These are phyloP conservation scores for Glareola pratincola DNA, from an alignment of 2,113 vertebrate species.

Conservation along the genomic window DNA sequence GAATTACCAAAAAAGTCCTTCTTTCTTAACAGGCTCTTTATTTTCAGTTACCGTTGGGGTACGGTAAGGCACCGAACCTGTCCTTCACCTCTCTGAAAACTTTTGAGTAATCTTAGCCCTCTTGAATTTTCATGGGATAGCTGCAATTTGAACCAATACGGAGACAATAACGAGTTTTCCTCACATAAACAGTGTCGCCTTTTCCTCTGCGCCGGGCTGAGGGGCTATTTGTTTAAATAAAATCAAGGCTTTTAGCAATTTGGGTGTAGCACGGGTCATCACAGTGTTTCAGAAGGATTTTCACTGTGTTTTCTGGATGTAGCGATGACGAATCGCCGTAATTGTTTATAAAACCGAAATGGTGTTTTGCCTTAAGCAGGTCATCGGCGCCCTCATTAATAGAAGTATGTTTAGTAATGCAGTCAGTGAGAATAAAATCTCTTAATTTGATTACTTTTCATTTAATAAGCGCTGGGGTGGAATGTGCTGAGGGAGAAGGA, in stretches of 20 bases:
- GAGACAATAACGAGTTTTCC: neutral
- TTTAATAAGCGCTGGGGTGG: neutral
- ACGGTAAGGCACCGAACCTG: too few species aligned
- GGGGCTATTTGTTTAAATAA: neutral
- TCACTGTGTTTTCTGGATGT: neutral
- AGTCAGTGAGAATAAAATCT: neutral
- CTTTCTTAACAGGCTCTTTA: neutral
- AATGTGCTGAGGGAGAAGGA: too few species aligned
- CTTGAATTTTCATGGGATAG: neutral
- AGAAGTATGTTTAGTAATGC: accelerated
- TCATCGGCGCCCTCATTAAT: neutral
- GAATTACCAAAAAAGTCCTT: neutral
- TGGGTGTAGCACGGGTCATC: neutral
- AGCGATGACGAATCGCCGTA: too few species aligned
- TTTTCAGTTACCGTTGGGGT: accelerated
- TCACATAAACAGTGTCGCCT: accelerated
- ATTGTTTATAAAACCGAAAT: neutral
- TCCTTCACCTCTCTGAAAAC: neutral
- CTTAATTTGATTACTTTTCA: neutral
- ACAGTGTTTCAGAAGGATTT: accelerated
- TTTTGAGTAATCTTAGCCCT: too few species aligned
- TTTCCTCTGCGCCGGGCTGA: too few species aligned
- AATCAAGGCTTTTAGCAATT: neutral
- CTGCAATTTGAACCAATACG: neutral
- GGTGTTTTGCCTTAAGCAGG: accelerated